Percentiles rank a stretch among this genome's conserved stretches.
Conservation (phyloP, 1,140 invertebrate genomes). For the Pogonomyrmex barbatus region DNA sequence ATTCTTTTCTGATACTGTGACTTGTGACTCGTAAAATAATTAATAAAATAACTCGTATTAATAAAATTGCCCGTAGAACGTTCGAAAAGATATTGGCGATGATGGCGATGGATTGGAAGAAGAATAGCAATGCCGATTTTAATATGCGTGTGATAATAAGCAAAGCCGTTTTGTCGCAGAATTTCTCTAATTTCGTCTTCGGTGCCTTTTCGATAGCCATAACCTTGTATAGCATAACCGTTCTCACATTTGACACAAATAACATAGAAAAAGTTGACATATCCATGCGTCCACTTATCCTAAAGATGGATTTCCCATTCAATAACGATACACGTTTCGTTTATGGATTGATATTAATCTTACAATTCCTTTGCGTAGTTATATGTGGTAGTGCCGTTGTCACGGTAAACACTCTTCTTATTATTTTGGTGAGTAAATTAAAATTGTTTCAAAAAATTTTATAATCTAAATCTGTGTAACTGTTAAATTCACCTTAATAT, state of each 20-base stretch:
- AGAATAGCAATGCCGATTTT: background rate
- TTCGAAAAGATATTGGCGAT: background rate
- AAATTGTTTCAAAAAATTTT: background rate
- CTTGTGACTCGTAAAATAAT: background rate
- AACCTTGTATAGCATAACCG: background rate
- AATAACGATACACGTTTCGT: slow-evolving; percentile 7
- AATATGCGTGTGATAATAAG: too few species aligned
- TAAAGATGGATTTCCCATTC: slow-evolving; percentile 59
- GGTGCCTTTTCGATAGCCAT: background rate
- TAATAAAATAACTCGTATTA: too few species aligned
- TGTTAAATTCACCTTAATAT: background rate
- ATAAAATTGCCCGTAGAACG: slow-evolving; percentile 13
- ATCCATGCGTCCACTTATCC: background rate
- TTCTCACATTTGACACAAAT: background rate
- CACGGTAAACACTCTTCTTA: slow-evolving; percentile 41
- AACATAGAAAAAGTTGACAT: background rate
- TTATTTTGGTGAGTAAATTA: slow-evolving; percentile 42
- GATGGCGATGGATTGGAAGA: slow-evolving; percentile 15
- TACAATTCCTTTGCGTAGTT: slow-evolving; percentile 17
- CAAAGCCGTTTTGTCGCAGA: background rate
- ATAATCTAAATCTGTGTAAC: background rate
- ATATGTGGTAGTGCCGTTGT: background rate
- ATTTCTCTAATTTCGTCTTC: background rate
- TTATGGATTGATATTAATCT: slow-evolving; percentile 18
- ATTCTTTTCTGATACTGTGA: background rate